These are phyloP conservation scores for Orthosia gracilis DNA, from an alignment of 2,888 invertebrate species.

Conservation along the genomic window DNA sequence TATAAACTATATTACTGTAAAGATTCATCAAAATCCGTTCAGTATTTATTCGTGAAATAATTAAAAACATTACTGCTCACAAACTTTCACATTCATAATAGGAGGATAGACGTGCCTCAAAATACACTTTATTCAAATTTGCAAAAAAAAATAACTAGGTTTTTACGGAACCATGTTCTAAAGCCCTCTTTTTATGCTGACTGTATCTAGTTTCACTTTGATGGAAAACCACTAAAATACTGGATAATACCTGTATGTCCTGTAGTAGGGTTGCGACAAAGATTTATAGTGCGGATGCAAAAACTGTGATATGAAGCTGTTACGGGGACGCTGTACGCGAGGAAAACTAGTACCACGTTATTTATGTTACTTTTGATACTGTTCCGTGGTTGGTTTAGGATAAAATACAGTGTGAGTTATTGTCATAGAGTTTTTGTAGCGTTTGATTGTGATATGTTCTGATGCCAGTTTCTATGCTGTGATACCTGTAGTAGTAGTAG, in stretches of 20 bases:
- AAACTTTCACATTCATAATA: too few relatives aligned
- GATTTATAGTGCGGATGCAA: conserved; percentile 58
- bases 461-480: background rate
- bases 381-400: conserved; percentile 29
- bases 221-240: conserved; percentile 36
- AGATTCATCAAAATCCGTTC: too few relatives aligned
- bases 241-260: conserved; percentile 3
- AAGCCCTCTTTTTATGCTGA: background rate
- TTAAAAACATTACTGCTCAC: too few relatives aligned
- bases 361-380: conserved; percentile 51
- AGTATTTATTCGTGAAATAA: too few relatives aligned
- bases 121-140: too few relatives aligned
- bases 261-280: background rate
- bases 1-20: too few relatives aligned
- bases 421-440: background rate
- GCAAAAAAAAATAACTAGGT: too few relatives aligned
- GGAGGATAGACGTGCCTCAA: too few relatives aligned
- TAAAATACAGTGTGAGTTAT: conserved; percentile 24
- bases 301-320: conserved; percentile 61
- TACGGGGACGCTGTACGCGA: background rate
- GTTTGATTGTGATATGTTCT: background rate
- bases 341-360: conserved; percentile 37
- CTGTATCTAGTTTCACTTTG: conserved; percentile 3
- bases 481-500: too few relatives aligned
- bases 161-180: too few relatives aligned